Evolutionary conservation across 2,113 vertebrate genomes (phyloP), one percentile per base, ranked within the genome.

Genomic region (Ochotona princeps): DNA sequence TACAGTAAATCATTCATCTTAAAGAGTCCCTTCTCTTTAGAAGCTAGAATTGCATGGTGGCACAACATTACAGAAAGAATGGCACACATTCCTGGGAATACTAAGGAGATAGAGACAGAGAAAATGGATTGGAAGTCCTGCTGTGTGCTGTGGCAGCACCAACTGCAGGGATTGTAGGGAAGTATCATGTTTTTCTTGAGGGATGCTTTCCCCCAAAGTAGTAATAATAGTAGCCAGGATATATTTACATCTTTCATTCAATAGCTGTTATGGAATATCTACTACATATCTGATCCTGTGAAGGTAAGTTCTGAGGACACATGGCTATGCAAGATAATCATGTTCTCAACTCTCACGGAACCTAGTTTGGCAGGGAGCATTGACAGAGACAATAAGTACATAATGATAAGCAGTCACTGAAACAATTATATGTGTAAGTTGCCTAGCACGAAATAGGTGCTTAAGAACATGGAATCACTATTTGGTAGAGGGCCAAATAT

Each of bases 221-320:
- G 88, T 69, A 78, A 49, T n/a, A 5, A 17, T 9, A 69, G 3
- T 26, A 28, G 54, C 84, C 80, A 92, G 49, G 17, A 63, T 57
- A 76, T 49, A 65, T 23, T 75, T 78, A 84, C 13, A 84, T 57
- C 69, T 78, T 87, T 92, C 32, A 92, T n/a, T 78, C 38, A 78
- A 10, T 4, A 44, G 8, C 17, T 73, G 17, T 88, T 85, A 12
- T 38, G 30, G 32, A 80, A n/a, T 63, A 81, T 28, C n/a, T 67
- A 9, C 14, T 61, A 18, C 44, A 66, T 15, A 61, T 75, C 70
- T 91, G n/a, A 54, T 83, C 25, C 18, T 87, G 49, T 30, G 38
- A 1, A n/a, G 2, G 20, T 32, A 12, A 26, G 44, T 70, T 30
- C 1, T 57, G 38, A 86, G 18, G 44, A 85, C 63, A 76, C 6